phyloP scores from a whole-genome alignment of 2,888 invertebrate genomes.

The Herminia tarsipennalis region DNA sequence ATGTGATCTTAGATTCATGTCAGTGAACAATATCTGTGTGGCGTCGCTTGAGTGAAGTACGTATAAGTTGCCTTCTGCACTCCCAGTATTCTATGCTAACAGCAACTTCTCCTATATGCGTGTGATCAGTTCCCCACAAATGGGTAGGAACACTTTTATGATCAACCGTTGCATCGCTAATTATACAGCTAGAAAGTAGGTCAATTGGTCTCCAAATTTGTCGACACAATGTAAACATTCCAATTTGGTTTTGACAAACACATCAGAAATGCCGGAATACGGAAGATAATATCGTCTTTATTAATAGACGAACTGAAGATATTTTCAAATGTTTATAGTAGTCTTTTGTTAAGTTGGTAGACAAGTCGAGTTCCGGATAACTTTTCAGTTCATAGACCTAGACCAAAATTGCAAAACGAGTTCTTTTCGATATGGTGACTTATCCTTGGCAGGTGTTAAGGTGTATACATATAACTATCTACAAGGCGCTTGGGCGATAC shows the following conservation, averaged over 20 bases:
- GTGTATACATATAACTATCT: too few species aligned
- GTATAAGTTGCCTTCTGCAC: too few species aligned
- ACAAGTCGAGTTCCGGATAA: slow-evolving; percentile 11
- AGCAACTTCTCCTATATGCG: too few species aligned
- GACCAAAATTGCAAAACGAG: slow-evolving; percentile 33
- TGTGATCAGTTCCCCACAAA: slow-evolving; percentile 22
- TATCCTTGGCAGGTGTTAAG: too few species aligned
- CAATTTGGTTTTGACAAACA: slow-evolving; percentile 14
- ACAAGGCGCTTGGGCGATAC: too few species aligned
- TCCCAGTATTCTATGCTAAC: too few species aligned
- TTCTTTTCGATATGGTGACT: slow-evolving; percentile 34
- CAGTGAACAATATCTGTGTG: too few species aligned
- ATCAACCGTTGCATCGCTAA: slow-evolving; percentile 15
- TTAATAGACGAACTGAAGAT: slow-evolving; percentile 26
- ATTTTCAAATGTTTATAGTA: neutral
- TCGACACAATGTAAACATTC: slow-evolving; percentile 37
- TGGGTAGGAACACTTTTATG: slow-evolving; percentile 12
- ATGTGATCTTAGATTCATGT: too few species aligned
- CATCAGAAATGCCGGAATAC: slow-evolving; percentile 24
- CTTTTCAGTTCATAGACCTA: slow-evolving; percentile 41
- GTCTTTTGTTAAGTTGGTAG: slow-evolving; percentile 5
- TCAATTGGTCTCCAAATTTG: slow-evolving; percentile 40
- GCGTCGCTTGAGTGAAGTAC: too few species aligned
- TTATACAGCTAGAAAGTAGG: slow-evolving; percentile 28
- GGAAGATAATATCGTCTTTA: slow-evolving; percentile 33